Evolutionary conservation across 2,888 invertebrate species (phyloP), one percentile per base, ranked within the genome.

Genomic region (Perizoma affinitatum): DNA sequence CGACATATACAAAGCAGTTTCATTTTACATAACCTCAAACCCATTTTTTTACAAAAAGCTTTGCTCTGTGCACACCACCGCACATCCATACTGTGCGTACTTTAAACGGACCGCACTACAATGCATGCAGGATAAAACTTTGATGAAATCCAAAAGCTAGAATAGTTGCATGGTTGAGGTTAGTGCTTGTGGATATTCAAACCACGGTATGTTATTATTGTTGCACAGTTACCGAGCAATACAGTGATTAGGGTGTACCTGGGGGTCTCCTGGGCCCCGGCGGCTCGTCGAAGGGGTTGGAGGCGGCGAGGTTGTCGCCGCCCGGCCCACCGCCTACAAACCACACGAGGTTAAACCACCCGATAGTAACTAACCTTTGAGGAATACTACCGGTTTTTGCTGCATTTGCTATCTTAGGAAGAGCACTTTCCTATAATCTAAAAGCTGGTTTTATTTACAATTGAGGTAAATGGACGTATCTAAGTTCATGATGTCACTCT

Each of bases 211-310:
- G 41, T 57, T 57, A 56, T 49, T 51, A 46, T 22, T 50, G 38
- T 41, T 57, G 46, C 54, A 52, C 44, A 61, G 44, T 36, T 22
- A 34, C n/a, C 42, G 22, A 22, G 22, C 22, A 22, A 42, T 67
- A 34, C 22, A 33, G 46, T 65, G 81, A 82, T 74, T 76, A 74
- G 74, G 80, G 75, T 74, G 88, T 89, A 90, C 90, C 92, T 93
- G 90, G 92, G 85, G 90, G 88, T 87, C 90, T 84, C 76, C 90
- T 79, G 67, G 90, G 91, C 86, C 90, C 90, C 82, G 94, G 94
- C 84, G 94, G 94, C 93, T 96, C 96, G 92, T 96, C 96, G 94
- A 96, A 96, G 75, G 96, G 96, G 94, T 96, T 96, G 88, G 96
- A 96, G 88, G 96, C 96, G 94, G 94, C 96, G 86, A 96, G 95